A percentile compares a stretch with the other conserved stretches of the same genome.
Evolutionary conservation across 2,888 invertebrate species (phyloP).

Genomic region (Augochlorella aurata): DNA sequence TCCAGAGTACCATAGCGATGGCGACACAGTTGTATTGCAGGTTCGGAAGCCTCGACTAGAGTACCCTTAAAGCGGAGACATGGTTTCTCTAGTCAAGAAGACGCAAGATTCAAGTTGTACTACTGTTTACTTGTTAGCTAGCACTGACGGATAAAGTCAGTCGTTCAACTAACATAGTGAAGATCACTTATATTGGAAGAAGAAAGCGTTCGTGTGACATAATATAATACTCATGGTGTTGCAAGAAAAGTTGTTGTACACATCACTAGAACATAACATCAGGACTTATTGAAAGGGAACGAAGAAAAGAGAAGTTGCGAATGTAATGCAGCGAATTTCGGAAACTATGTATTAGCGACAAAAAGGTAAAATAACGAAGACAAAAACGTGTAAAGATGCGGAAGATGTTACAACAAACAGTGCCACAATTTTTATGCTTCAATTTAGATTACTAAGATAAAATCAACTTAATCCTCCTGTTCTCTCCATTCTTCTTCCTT

Average conservation of each 20-base stretch:
- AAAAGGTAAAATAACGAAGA: background rate
- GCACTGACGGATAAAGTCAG: background rate
- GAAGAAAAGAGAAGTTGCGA: background rate
- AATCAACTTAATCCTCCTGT: background rate
- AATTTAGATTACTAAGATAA: background rate
- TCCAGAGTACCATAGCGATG: background rate
- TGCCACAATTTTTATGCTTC: background rate
- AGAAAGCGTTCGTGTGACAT: background rate
- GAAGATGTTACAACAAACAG: background rate
- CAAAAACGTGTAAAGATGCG: background rate
- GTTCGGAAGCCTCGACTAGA: background rate
- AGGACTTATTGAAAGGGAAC: background rate
- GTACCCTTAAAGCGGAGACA: background rate
- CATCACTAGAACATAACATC: background rate
- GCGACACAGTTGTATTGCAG: background rate
- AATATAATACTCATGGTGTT: background rate
- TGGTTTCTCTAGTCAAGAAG: background rate
- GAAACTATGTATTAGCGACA: background rate
- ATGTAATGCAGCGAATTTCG: background rate
- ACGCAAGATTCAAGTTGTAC: background rate
- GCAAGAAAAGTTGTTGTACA: background rate
- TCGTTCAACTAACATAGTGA: background rate
- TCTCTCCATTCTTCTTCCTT: background rate
- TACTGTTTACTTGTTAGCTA: background rate
- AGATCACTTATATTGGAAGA: background rate